A percentile compares a stretch with the other conserved stretches of the same genome.
phyloP scores from a whole-genome alignment of 2,888 invertebrate species.

The Sinopyrophorus schimmeli region DNA sequence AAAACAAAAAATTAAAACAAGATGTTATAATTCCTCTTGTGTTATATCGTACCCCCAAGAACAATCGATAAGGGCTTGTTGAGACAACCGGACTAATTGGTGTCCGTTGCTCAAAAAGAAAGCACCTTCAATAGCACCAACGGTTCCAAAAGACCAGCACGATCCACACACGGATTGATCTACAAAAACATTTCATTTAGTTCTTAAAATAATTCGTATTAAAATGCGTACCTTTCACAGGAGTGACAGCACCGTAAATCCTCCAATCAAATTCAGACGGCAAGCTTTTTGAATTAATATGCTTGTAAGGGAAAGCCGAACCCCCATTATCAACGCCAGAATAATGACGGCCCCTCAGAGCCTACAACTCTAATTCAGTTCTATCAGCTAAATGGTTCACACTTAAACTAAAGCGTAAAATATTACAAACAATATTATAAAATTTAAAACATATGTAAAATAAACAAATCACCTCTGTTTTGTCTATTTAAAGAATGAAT shows the following conservation, averaged over 20 bases:
- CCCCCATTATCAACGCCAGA: conserved; percentile 75
- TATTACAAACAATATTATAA: too few species aligned
- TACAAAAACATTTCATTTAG: too few species aligned
- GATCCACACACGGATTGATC: conserved; percentile 98
- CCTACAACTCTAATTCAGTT: conserved; percentile 74
- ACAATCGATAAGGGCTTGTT: conserved; percentile 94
- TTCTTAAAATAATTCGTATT: too few species aligned
- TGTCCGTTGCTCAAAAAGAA: conserved; percentile 82
- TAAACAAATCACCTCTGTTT: conserved; percentile 47
- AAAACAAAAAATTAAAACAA: conserved; percentile 7
- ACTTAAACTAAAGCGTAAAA: conserved; percentile 69
- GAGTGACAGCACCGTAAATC: conserved; percentile 88
- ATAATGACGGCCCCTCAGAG: conserved; percentile 69
- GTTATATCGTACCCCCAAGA: conserved; percentile 78
- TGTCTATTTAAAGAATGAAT: conserved; percentile 50
- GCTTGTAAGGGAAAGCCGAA: conserved; percentile 74
- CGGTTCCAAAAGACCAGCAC: conserved; percentile 96
- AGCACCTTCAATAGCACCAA: conserved; percentile 91
- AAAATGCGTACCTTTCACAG: conserved; percentile 77
- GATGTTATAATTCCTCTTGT: neutral
- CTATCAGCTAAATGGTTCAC: conserved; percentile 90
- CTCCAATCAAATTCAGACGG: conserved; percentile 90
- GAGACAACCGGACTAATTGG: conserved; percentile 80
- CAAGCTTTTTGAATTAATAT: conserved; percentile 58
- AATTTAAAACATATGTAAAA: too few species aligned